phyloP scores from a whole-genome alignment of 2,113 vertebrate genomes.

The Maccullochella peelii region DNA sequence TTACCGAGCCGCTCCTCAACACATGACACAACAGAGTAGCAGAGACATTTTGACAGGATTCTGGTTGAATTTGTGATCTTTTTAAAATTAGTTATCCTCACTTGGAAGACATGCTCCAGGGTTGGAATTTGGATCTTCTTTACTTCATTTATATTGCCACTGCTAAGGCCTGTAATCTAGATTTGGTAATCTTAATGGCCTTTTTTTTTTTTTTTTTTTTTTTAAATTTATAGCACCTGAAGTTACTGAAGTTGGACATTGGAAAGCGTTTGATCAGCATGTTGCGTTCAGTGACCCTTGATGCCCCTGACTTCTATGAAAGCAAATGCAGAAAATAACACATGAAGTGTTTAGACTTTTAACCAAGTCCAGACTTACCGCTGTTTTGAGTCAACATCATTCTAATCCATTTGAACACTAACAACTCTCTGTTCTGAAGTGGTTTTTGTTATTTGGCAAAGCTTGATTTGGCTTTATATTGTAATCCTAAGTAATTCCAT shows the following conservation, averaged over 20 bases:
- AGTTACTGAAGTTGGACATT: conserved; percentile 9
- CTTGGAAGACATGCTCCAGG: not conserved
- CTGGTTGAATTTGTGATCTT: conserved; percentile 14
- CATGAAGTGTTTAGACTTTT: not conserved
- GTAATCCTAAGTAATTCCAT: conserved; percentile 24
- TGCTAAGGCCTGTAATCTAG: conserved; percentile 23
- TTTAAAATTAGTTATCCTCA: not conserved
- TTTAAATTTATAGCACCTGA: conserved; percentile 35
- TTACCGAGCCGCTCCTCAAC: conserved; percentile 26
- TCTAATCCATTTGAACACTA: conserved; percentile 12
- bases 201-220: too few relatives aligned
- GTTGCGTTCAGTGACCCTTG: conserved; percentile 33
- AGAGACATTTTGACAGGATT: conserved; percentile 8
- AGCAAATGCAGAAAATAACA: not conserved
- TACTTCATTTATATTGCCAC: conserved; percentile 12
- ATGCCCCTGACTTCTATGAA: not conserved
- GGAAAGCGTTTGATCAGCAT: conserved; percentile 50
- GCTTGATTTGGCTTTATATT: conserved; percentile 23
- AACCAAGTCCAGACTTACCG: conserved; percentile 18
- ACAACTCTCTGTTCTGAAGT: conserved; percentile 9
- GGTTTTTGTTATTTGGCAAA: conserved; percentile 17
- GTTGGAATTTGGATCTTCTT: conserved; percentile 52
- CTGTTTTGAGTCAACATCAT: conserved; percentile 17
- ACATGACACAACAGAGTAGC: conserved; percentile 12
- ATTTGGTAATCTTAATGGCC: conserved; percentile 37